Percentiles rank a stretch among this genome's conserved stretches.
phyloP scores from a whole-genome alignment of 2,888 invertebrate genomes.

The Drosophila kanekoi region DNA sequence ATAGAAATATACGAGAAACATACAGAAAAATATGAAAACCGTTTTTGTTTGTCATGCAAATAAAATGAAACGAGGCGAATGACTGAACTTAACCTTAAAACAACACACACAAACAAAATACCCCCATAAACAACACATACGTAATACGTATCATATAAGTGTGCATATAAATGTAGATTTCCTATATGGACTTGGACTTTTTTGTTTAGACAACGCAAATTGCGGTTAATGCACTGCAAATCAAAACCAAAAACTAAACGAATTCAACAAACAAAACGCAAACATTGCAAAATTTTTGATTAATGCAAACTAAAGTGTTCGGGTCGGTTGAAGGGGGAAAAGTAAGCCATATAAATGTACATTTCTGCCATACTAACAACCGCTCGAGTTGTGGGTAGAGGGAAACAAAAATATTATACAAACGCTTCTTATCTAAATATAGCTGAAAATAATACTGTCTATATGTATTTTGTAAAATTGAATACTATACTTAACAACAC shows the following conservation, averaged over 20 bases:
- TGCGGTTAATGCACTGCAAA: conserved; percentile 63
- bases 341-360: too few species aligned
- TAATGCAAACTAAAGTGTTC: conserved; percentile 7
- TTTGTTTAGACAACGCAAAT: conserved; percentile 48
- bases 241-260: conserved; percentile 30
- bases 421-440: not conserved
- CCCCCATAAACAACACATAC: conserved; percentile 17
- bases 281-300: conserved; percentile 34
- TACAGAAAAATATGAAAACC: conserved; percentile 47
- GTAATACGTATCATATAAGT: conserved; percentile 5
- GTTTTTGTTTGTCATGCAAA: conserved; percentile 68
- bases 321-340: too few species aligned
- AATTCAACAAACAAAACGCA: conserved; percentile 34
- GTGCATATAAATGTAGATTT: conserved; percentile 27
- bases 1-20: conserved; percentile 4
- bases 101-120: conserved; percentile 22
- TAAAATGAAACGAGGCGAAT: conserved; percentile 70
- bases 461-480: not conserved
- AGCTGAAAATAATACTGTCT: not conserved
- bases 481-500: not conserved
- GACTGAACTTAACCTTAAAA: conserved; percentile 75
- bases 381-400: too few species aligned
- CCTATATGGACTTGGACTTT: conserved; percentile 47
- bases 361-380: too few species aligned
- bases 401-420: not conserved